Evolutionary conservation across 2,113 vertebrate genomes (phyloP).

Genomic region (Heptranchias perlo): DNA sequence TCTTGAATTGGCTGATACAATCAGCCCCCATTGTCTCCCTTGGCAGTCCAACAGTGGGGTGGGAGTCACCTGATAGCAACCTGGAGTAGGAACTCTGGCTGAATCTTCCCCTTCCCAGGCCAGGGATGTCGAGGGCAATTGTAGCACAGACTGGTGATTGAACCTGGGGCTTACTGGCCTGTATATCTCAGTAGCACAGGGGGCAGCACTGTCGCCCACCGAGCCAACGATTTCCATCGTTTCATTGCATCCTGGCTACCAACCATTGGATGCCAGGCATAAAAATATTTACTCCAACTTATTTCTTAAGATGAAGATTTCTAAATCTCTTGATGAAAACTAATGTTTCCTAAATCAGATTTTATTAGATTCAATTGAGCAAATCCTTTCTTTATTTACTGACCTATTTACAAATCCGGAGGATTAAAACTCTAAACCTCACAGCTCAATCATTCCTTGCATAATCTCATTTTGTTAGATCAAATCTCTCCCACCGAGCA

Average conservation of each 20-base stretch:
- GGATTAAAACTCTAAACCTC: slow-evolving; percentile 21
- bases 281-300: slow-evolving; percentile 12
- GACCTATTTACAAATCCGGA: slow-evolving; percentile 26
- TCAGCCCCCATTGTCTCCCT: too few relatives aligned
- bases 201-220: not conserved
- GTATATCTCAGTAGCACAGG: not conserved
- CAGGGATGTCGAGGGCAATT: not conserved
- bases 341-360: slow-evolving; percentile 8
- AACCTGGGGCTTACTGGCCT: not conserved
- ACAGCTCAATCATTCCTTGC: not conserved
- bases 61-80: too few relatives aligned
- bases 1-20: too few relatives aligned
- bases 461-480: slow-evolving; percentile 6
- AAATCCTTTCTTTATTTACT: slow-evolving; percentile 35
- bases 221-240: not conserved
- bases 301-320: slow-evolving; percentile 16
- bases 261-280: not conserved
- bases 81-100: too few relatives aligned
- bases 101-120: not conserved
- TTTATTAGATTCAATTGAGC: slow-evolving; percentile 28
- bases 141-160: not conserved
- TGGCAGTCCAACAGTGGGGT: too few relatives aligned
- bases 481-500: slow-evolving; percentile 19
- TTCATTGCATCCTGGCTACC: not conserved
- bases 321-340: not conserved